Evolutionary conservation across 1,140 invertebrate species (phyloP).

Genomic region (Parapsyche elsis): DNA sequence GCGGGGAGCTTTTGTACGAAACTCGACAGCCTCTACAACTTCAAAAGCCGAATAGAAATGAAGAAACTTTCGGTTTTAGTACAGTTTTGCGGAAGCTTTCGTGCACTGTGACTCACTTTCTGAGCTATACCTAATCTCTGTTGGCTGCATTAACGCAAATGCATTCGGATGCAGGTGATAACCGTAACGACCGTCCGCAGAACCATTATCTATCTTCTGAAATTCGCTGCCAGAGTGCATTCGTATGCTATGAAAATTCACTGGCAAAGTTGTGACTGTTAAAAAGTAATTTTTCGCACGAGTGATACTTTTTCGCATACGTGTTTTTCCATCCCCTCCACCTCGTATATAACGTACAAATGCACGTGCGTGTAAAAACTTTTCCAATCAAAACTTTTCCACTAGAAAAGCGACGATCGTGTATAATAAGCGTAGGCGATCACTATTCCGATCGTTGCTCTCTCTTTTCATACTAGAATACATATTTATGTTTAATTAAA

Average conservation of each 20-base stretch:
- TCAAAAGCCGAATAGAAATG: slow-evolving; percentile 41
- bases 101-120: neutral
- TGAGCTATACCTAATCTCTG: neutral
- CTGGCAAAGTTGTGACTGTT: too few species aligned
- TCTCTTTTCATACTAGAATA: neutral
- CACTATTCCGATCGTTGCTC: neutral
- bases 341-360: too few species aligned
- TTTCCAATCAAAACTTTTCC: slow-evolving; percentile 32
- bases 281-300: too few species aligned
- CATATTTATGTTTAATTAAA: slow-evolving; percentile 1
- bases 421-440: neutral
- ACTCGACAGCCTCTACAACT: slow-evolving; percentile 13
- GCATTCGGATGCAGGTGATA: too few species aligned
- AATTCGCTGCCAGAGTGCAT: too few species aligned
- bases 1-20: slow-evolving; percentile 9
- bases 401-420: slow-evolving; percentile 5
- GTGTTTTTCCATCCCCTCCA: too few species aligned
- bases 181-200: too few species aligned
- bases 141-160: too few species aligned
- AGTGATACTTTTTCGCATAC: too few species aligned
- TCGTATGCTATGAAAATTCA: too few species aligned
- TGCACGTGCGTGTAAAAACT: neutral
- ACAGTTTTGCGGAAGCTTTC: slow-evolving; percentile 37
- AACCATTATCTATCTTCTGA: too few species aligned
- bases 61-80: slow-evolving; percentile 53